phyloP scores from a whole-genome alignment of 2,797 vertebrate species.

The Amblyraja radiata region DNA sequence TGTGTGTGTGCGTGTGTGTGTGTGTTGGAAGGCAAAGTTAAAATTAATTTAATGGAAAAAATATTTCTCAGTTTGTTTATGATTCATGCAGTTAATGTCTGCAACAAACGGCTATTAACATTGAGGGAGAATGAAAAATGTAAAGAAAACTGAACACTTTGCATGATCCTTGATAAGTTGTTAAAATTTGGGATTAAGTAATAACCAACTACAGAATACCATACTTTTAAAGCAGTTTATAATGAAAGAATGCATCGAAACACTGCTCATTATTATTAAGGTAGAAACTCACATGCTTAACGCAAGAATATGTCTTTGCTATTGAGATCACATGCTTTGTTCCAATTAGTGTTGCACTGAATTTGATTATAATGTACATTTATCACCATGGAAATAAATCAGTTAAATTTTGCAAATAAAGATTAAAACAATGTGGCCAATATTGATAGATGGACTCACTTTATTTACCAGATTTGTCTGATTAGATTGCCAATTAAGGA shows the following conservation, averaged over 20 bases:
- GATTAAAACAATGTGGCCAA: not conserved
- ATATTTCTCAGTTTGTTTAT: not conserved
- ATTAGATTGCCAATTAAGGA: not conserved
- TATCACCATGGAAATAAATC: not conserved
- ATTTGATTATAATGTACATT: not conserved
- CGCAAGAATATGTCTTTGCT: not conserved
- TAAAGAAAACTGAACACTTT: not conserved
- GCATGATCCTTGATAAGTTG: not conserved
- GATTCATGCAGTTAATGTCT: not conserved
- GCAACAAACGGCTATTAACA: not conserved
- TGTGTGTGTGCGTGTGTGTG: no score
- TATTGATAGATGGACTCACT: not conserved
- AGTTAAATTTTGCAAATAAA: slow-evolving; percentile 4
- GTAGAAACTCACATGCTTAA: not conserved
- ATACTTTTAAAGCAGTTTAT: not conserved
- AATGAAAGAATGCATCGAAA: not conserved
- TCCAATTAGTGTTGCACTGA: not conserved
- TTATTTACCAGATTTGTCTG: not conserved
- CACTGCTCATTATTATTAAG: not conserved
- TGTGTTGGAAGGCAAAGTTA: not conserved
- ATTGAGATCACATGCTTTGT: not conserved
- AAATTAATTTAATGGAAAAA: not conserved
- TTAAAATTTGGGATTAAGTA: not conserved
- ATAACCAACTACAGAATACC: not conserved
- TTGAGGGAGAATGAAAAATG: not conserved